Base-by-base conservation (phyloP, 2,797 vertebrate species). In the Melopsittacus undulatus region DNA sequence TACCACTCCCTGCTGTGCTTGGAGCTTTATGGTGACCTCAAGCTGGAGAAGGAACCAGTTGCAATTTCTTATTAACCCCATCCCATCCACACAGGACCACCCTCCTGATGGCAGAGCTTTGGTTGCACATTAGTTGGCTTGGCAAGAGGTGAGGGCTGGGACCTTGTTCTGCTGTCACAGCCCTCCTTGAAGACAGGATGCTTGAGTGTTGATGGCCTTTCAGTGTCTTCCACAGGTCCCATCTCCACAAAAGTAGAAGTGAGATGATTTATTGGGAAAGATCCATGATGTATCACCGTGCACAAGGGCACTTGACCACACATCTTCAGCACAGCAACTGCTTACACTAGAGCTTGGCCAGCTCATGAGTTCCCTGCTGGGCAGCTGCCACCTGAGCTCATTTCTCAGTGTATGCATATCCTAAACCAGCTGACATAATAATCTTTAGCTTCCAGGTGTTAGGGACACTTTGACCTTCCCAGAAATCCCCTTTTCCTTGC, bases 281-380 rank as follows among this genome's bases (percentile, higher is more conserved):
- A 23, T 43, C 67, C 20, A 7, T 2, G 17, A 21, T 18, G 46
- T 23, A 54, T 40, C 61, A 61, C 7, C 26, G 42, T 64, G 36
- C 32, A 15, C 30, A 43, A 18, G 9, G 24, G 5, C 1, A 1
- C 54, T 87, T 62, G 46, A 34, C 36, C 24, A 7, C 30, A 42
- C 7, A 7, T 15, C 40, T 67, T 72, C 66, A 54, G 27, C 49
- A 30, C 30, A 1, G 3, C 0, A 1, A 5, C 14, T 29, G 63
- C 27, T 83, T 59, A 32, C 26, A 40, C 29, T 3, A 1, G 19
- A 45, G 17, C 20, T 45, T 23, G 36, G 29, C 7, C 76, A 83
- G 21, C 38, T 32, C 38, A 19, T 2, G 6, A 22, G 32, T 3
- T 70, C 11, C 51, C 21, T 1, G 0, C 15, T 29, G 64, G 57